Evolutionary conservation across 2,113 vertebrate genomes (phyloP).

Genomic region (Axis porcinus): DNA sequence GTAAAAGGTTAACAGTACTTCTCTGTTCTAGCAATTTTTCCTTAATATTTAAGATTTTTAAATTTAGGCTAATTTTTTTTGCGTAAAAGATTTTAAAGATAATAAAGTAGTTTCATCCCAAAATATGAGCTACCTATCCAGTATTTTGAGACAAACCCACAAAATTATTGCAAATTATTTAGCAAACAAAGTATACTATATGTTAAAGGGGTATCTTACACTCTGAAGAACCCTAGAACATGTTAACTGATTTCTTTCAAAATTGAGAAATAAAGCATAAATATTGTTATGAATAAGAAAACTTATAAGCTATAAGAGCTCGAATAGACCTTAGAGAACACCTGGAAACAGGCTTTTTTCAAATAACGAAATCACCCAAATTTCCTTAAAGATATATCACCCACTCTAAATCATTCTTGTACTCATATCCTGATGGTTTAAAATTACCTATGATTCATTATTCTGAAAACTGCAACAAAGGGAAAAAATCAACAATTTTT

Average conservation of each 20-base stretch:
- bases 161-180: slow-evolving; percentile 12
- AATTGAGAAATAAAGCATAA: neutral
- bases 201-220: neutral
- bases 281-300: neutral
- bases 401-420: neutral
- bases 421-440: neutral
- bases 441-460: neutral
- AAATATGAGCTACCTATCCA: neutral
- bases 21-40: neutral
- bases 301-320: neutral
- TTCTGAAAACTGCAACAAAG: neutral
- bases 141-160: neutral
- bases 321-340: neutral
- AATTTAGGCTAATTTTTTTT: neutral
- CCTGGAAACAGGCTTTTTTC: neutral
- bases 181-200: neutral
- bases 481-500: neutral
- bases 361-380: slow-evolving; percentile 24
- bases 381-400: neutral
- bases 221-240: neutral
- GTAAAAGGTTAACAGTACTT: neutral
- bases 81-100: neutral
- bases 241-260: neutral
- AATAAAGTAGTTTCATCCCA: neutral
- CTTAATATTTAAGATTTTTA: slow-evolving; percentile 10